Evolutionary conservation across 2,797 vertebrate genomes (phyloP).

Genomic region (Pteropus rufus): DNA sequence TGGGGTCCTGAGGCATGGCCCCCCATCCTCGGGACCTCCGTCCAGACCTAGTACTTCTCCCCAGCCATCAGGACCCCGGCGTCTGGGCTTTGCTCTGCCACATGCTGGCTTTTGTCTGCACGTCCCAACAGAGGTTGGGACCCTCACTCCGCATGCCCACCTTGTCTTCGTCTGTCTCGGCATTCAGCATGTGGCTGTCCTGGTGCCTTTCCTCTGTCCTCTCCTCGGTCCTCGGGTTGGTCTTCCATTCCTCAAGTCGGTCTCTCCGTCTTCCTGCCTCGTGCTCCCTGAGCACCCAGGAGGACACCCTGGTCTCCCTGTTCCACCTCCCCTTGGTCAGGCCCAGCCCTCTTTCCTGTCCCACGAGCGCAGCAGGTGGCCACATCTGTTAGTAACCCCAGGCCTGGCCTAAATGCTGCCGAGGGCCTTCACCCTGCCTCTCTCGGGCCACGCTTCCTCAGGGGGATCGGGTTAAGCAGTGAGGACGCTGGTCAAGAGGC

Average conservation of each 20-base stretch:
- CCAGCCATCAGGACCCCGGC: rapidly evolving
- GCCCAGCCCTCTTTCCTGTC: background rate
- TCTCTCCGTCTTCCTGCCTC: background rate
- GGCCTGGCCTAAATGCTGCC: background rate
- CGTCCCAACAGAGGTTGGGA: background rate
- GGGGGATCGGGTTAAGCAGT: background rate
- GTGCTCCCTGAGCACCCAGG: background rate
- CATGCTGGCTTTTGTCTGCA: background rate
- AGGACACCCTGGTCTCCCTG: background rate
- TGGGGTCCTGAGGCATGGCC: rapidly evolving
- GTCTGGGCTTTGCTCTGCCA: background rate
- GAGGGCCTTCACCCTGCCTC: background rate
- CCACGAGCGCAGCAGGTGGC: background rate
- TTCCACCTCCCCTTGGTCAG: background rate
- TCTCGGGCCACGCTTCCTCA: background rate
- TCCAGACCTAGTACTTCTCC: background rate
- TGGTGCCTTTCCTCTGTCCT: background rate
- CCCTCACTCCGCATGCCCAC: background rate
- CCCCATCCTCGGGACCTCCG: background rate
- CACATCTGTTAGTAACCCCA: background rate
- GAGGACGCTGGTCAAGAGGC: background rate
- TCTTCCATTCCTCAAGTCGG: background rate
- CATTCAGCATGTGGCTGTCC: background rate
- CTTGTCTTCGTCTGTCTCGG: background rate
- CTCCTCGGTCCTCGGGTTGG: background rate